phyloP scores from a whole-genome alignment of 2,888 invertebrate species.

The Mongoloraphidia duomilia region DNA sequence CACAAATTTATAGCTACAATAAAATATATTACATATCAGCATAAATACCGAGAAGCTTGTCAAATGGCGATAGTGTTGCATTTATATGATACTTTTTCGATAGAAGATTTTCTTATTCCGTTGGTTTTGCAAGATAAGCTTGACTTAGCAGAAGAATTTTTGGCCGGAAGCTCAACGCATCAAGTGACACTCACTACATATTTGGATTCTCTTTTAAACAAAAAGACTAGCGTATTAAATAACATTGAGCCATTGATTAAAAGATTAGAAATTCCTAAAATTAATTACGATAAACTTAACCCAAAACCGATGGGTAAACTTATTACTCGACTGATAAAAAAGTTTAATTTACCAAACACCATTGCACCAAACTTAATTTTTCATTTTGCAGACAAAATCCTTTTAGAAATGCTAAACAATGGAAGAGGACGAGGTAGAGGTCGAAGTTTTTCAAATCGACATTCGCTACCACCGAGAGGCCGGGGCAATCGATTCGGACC shows the following conservation, averaged over 20 bases:
- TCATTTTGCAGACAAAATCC: no score
- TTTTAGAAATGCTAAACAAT: no score
- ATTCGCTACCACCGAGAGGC: no score
- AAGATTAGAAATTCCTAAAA: conserved; percentile 47
- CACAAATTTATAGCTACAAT: conserved; percentile 46
- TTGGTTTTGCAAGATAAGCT: conserved; percentile 69
- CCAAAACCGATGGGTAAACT: conserved; percentile 64
- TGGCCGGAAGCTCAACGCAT: conserved; percentile 47
- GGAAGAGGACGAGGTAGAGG: no score
- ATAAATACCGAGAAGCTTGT: conserved; percentile 47
- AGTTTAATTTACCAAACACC: conserved; percentile 55
- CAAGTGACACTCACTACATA: conserved; percentile 51
- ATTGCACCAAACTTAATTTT: conserved; percentile 44
- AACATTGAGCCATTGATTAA: conserved; percentile 40
- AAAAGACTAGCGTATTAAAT: conserved; percentile 38
- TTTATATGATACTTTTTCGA: conserved; percentile 49
- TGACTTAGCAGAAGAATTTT: conserved; percentile 60
- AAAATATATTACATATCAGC: conserved; percentile 36
- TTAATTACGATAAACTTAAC: conserved; percentile 55
- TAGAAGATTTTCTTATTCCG: conserved; percentile 61
- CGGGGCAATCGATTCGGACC: no score
- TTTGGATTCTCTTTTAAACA: conserved; percentile 55
- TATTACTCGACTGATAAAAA: conserved; percentile 58
- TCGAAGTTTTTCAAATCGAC: no score
- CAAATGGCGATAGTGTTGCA: conserved; percentile 52